phyloP scores from a whole-genome alignment of 2,113 vertebrate species.

The Phaethon lepturus region DNA sequence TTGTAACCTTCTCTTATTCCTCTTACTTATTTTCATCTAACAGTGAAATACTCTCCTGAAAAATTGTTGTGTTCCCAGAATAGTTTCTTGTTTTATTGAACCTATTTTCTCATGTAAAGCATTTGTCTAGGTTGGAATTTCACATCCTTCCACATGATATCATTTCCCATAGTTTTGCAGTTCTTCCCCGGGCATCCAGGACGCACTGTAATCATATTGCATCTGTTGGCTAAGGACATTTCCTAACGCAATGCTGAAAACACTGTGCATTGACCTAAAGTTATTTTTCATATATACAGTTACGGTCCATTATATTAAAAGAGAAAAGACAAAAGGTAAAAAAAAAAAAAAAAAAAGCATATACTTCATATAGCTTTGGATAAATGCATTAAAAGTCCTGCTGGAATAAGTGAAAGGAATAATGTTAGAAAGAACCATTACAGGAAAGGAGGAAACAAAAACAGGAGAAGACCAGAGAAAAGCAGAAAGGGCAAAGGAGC shows the following conservation, averaged over 20 bases:
- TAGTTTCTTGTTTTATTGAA: neutral
- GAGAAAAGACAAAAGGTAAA: accelerated
- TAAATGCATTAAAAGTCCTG: neutral
- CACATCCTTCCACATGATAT: neutral
- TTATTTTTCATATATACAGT: neutral
- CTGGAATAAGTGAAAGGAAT: neutral
- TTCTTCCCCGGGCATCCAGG: neutral
- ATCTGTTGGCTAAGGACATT: neutral
- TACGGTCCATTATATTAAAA: neutral
- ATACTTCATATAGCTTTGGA: neutral
- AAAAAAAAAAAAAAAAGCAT: neutral
- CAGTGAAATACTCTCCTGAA: neutral
- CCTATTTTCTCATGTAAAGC: neutral
- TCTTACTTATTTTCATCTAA: neutral
- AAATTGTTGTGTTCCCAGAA: neutral
- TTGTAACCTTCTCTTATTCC: neutral
- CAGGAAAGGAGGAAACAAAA: neutral
- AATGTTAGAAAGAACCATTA: neutral
- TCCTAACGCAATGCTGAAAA: neutral
- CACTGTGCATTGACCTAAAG: neutral
- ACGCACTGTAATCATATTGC: accelerated
- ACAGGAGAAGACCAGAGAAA: neutral
- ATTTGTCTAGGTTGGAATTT: neutral
- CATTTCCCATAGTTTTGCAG: neutral
- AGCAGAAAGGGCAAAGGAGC: neutral